Evolutionary conservation across 1,140 invertebrate species (phyloP).

Genomic region (Drosophila pectinifera): DNA sequence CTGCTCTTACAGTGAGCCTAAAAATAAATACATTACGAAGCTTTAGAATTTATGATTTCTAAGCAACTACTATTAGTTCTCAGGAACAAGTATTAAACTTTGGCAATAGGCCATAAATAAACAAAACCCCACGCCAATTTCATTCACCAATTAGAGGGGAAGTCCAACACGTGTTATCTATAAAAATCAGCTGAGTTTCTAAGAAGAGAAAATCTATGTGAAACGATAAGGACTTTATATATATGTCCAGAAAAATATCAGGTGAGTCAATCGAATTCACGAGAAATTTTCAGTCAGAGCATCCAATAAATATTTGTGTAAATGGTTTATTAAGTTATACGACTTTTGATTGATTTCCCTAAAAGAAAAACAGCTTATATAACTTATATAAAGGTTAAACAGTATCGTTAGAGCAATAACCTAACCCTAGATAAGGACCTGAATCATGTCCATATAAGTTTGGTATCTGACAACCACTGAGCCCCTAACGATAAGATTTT

Average conservation of each 20-base stretch:
- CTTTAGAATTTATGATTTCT: neutral
- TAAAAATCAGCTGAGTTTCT: conserved; percentile 3
- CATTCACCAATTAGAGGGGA: neutral
- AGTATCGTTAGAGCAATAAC: neutral
- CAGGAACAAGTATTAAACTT: neutral
- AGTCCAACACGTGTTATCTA: conserved; percentile 3
- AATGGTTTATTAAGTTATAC: no score
- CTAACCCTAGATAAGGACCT: conserved; percentile 2
- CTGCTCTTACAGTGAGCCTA: neutral
- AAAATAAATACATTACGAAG: conserved; percentile 4
- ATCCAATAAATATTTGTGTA: neutral
- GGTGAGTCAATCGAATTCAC: conserved; percentile 4
- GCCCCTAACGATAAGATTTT: conserved; percentile 7
- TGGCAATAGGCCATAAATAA: neutral
- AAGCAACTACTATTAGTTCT: neutral
- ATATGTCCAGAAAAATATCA: neutral
- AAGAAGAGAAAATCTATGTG: neutral
- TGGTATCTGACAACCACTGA: conserved; percentile 5
- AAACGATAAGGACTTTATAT: conserved; percentile 4
- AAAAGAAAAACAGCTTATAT: no score
- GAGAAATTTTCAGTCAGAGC: neutral
- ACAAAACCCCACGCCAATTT: neutral
- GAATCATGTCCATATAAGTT: neutral
- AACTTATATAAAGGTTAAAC: neutral
- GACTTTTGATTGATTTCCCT: no score